Conservation (phyloP, 1,140 invertebrate genomes). For the Pseudomyrmex sp. region DNA sequence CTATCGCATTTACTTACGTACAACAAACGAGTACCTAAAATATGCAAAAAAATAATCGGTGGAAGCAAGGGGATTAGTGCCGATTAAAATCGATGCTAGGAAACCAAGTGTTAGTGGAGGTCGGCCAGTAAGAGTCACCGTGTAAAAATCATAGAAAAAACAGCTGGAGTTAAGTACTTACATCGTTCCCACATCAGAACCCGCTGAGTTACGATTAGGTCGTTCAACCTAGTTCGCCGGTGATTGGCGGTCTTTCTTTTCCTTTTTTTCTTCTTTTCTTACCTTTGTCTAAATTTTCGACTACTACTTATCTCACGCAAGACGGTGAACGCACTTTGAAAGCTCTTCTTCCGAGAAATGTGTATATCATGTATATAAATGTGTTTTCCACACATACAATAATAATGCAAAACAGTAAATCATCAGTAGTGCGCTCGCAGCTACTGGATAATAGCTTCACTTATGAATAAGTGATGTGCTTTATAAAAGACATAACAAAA, state of each 20-base stretch:
- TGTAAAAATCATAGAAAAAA: constrained; percentile 71
- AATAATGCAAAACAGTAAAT: constrained; percentile 59
- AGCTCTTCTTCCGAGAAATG: not conserved
- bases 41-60: constrained; percentile 43
- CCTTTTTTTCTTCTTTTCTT: not conserved
- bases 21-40: constrained; percentile 20
- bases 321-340: not conserved
- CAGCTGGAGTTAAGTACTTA: constrained; percentile 74
- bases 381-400: not conserved
- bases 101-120: constrained; percentile 9
- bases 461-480: constrained; percentile 67
- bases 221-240: constrained; percentile 63
- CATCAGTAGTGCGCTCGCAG: constrained; percentile 10
- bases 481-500: constrained; percentile 10
- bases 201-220: constrained; percentile 74
- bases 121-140: constrained; percentile 48
- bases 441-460: constrained; percentile 25
- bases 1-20: not conserved
- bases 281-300: not conserved
- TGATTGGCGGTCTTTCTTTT: not conserved
- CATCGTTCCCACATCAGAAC: constrained; percentile 77
- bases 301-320: not conserved
- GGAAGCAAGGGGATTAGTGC: constrained; percentile 19
- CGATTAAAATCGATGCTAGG: constrained; percentile 32
- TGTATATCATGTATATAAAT: no score